phyloP scores from a whole-genome alignment of 1,140 invertebrate genomes.

The Oreohelix idahoensis region DNA sequence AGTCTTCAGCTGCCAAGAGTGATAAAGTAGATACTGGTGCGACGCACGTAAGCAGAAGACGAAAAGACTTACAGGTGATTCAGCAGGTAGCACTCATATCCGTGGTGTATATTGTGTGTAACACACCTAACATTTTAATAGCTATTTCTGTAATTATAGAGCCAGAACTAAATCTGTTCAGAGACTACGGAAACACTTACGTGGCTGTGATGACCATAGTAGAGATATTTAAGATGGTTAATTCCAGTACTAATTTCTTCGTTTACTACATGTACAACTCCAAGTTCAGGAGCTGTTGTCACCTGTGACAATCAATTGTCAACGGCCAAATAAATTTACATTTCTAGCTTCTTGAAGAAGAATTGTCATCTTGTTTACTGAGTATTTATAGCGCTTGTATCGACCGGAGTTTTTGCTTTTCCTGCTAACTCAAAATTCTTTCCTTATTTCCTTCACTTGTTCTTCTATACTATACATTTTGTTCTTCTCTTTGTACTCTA shows the following conservation, averaged over 20 bases:
- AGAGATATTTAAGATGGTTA: neutral
- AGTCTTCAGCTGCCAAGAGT: neutral
- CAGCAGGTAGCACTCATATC: slow-evolving; percentile 10
- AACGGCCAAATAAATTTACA: too few relatives aligned
- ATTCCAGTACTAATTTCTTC: neutral
- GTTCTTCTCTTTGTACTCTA: too few relatives aligned
- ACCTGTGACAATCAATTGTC: too few relatives aligned
- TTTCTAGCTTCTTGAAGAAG: too few relatives aligned
- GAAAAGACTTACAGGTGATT: neutral
- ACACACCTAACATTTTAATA: neutral
- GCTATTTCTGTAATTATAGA: neutral
- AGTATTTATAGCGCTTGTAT: too few relatives aligned
- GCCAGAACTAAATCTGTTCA: neutral
- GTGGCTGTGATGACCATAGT: neutral
- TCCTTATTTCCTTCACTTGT: too few relatives aligned
- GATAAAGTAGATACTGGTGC: neutral
- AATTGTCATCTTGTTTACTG: too few relatives aligned
- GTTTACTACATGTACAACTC: slow-evolving; percentile 13
- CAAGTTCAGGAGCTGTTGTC: neutral
- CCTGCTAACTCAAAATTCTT: too few relatives aligned
- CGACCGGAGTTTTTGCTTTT: too few relatives aligned
- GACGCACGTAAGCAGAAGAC: neutral
- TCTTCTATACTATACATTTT: too few relatives aligned
- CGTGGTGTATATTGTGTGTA: neutral
- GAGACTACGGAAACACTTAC: neutral